A percentile compares a stretch with the other conserved stretches of the same genome.
Evolutionary conservation across 2,797 vertebrate species (phyloP).

Genomic region (Phrynocephalus vlangalii): DNA sequence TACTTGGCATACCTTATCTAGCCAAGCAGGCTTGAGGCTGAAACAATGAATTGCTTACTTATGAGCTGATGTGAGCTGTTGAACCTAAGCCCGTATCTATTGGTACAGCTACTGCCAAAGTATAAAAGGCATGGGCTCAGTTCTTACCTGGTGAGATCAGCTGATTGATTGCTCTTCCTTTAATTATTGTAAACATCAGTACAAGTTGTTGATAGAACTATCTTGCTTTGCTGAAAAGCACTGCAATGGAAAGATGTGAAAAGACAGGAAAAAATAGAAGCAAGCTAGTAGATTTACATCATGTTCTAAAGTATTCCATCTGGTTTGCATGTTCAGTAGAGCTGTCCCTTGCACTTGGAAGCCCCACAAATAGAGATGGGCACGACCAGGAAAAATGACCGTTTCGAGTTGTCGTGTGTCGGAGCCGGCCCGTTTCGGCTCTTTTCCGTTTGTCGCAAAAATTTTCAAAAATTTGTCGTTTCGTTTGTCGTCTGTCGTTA

Average conservation of each 20-base stretch:
- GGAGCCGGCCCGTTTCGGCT: too few species aligned
- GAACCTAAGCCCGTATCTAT: background rate
- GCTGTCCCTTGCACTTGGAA: too few species aligned
- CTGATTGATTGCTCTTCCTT: background rate
- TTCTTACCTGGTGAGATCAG: background rate
- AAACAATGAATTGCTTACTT: background rate
- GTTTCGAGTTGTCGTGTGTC: too few species aligned
- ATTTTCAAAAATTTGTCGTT: too few species aligned
- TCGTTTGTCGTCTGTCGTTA: too few species aligned
- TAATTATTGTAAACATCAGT: background rate
- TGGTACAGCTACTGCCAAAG: background rate
- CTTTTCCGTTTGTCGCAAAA: too few species aligned
- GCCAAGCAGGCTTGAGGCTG: slow-evolving; percentile 20
- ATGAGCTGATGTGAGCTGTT: background rate
- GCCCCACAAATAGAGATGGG: too few species aligned
- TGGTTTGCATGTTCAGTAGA: too few species aligned
- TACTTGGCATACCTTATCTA: slow-evolving; percentile 39
- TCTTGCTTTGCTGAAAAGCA: background rate
- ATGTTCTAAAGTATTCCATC: background rate
- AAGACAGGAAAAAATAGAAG: background rate
- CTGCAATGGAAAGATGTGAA: background rate
- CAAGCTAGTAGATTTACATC: background rate
- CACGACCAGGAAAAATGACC: too few species aligned
- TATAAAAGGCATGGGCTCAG: background rate
- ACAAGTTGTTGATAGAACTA: too few species aligned